Percentiles rank a stretch among this genome's conserved stretches.
phyloP scores from a whole-genome alignment of 2,888 invertebrate genomes.

The Seira ritae region DNA sequence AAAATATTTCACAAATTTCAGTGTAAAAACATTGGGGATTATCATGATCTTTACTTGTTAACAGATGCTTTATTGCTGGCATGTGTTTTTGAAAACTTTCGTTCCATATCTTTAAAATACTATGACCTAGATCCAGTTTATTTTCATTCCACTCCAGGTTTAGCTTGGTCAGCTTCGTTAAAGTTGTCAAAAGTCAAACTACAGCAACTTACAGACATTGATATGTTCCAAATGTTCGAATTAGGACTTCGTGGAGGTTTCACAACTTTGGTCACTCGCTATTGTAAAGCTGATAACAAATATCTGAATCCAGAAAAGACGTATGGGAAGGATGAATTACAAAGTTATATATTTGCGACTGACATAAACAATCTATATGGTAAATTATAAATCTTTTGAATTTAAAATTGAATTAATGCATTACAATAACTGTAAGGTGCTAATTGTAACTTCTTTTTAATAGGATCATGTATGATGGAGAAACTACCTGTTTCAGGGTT shows the following conservation, averaged over 20 bases:
- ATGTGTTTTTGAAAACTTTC: conserved; percentile 37
- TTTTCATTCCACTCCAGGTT: conserved; percentile 14
- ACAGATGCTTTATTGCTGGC: conserved; percentile 25
- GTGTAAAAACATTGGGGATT: neutral
- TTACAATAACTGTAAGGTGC: too few species aligned
- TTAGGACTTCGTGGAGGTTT: conserved; percentile 33
- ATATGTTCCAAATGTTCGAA: conserved; percentile 19
- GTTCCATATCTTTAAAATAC: conserved; percentile 8
- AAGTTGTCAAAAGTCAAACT: conserved; percentile 20
- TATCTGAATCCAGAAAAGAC: neutral
- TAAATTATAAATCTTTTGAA: too few species aligned
- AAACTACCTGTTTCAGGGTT: conserved; percentile 19
- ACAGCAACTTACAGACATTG: conserved; percentile 11
- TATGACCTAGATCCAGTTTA: conserved; percentile 35
- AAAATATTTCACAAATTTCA: conserved; percentile 23
- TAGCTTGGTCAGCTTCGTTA: conserved; percentile 22
- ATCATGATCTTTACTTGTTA: conserved; percentile 16
- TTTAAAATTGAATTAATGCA: too few species aligned
- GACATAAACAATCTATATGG: conserved; percentile 50
- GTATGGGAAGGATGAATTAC: neutral
- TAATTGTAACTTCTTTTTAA: too few species aligned
- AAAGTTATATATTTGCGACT: conserved; percentile 9
- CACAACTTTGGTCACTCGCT: neutral
- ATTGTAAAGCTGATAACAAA: conserved; percentile 9
- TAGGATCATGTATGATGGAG: neutral